Percentiles rank a stretch among this genome's conserved stretches.
phyloP scores from a whole-genome alignment of 2,888 invertebrate genomes.

The Mallateleia sp. region DNA sequence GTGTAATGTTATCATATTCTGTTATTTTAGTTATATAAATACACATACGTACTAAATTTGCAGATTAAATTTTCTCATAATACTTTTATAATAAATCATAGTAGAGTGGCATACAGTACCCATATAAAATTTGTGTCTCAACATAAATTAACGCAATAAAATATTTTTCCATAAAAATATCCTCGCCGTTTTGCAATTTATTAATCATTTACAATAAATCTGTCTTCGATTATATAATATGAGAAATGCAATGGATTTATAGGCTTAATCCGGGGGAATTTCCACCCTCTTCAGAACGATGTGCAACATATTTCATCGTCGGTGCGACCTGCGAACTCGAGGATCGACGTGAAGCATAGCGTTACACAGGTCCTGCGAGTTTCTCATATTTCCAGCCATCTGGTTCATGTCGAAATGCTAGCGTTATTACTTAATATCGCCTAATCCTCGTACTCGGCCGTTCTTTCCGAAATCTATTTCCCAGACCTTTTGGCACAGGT shows the following conservation, averaged over 20 bases:
- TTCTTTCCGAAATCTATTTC: conserved; percentile 18
- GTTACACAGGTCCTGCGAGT: conserved; percentile 79
- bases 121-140: no score
- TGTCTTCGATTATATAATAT: no score
- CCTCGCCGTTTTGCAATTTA: no score
- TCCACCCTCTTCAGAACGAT: conserved; percentile 64
- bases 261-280: conserved; percentile 64
- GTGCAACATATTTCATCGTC: conserved; percentile 68
- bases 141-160: no score
- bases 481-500: conserved; percentile 6
- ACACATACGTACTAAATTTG: no score
- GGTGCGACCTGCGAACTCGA: conserved; percentile 64
- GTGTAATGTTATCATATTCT: no score
- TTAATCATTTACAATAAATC: no score
- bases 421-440: conserved; percentile 84
- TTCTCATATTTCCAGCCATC: conserved; percentile 85
- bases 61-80: no score
- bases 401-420: conserved; percentile 78
- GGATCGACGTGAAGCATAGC: conserved; percentile 69
- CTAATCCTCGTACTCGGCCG: conserved; percentile 80
- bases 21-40: no score
- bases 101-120: no score
- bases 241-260: conserved; percentile 68
- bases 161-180: no score
- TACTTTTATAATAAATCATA: no score